Percentiles rank a stretch among this genome's conserved stretches.
Conservation (phyloP, 2,797 vertebrate genomes). For the Fundulus diaphanus region DNA sequence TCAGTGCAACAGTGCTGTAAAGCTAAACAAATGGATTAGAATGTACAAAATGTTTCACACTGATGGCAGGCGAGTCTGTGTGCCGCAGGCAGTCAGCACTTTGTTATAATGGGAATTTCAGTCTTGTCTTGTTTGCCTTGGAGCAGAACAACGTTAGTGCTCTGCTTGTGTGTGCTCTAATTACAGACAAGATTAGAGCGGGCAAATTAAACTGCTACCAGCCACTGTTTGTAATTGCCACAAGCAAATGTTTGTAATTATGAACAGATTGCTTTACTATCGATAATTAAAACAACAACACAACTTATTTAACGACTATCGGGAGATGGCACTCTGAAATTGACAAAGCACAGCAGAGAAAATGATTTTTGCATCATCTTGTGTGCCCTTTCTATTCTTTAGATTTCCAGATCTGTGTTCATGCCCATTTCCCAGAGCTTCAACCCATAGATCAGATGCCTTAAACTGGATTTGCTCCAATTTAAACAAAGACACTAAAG, state of each 20-base stretch:
- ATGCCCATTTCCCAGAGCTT: constrained; percentile 35
- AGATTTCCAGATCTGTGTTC: constrained; percentile 51
- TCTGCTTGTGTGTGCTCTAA: constrained; percentile 87
- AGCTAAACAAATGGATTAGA: constrained; percentile 79
- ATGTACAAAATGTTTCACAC: constrained; percentile 72
- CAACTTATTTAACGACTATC: constrained; percentile 86
- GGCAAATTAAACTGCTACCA: constrained; percentile 87
- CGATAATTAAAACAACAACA: constrained; percentile 90
- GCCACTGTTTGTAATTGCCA: constrained; percentile 89
- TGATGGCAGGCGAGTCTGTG: constrained; percentile 55
- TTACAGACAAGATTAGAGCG: constrained; percentile 88
- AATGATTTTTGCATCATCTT: constrained; percentile 62
- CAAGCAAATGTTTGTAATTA: constrained; percentile 91
- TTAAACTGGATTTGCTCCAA: constrained; percentile 62
- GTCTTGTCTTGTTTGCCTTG: constrained; percentile 82
- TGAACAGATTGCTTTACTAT: constrained; percentile 89
- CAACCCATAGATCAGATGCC: constrained; percentile 53
- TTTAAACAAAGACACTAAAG: constrained; percentile 62
- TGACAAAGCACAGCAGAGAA: constrained; percentile 75
- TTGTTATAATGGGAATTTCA: constrained; percentile 80
- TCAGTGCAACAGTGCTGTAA: constrained; percentile 58
- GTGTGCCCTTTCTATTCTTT: constrained; percentile 28
- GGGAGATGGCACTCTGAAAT: constrained; percentile 80
- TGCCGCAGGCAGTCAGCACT: constrained; percentile 74
- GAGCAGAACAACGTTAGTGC: constrained; percentile 81